phyloP scores from a whole-genome alignment of 2,113 vertebrate genomes.

The Odontesthes bonariensis region DNA sequence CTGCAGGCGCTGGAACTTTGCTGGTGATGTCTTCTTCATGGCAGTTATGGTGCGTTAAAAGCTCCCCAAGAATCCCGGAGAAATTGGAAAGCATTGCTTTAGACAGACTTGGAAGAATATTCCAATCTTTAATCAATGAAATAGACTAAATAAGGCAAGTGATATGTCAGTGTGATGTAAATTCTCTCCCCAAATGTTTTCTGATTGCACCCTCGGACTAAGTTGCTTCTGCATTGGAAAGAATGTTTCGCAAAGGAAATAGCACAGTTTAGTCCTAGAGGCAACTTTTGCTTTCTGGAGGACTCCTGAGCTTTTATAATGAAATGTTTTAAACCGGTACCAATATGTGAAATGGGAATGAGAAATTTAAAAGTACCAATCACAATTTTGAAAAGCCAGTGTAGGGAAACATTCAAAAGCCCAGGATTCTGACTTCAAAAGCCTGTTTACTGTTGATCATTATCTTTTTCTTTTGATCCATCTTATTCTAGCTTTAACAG shows the following conservation, averaged over 20 bases:
- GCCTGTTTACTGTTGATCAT: not conserved
- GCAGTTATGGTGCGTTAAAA: slow-evolving; percentile 8
- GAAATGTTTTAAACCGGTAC: not conserved
- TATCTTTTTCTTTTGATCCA: slow-evolving; percentile 11
- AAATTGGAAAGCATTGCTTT: slow-evolving; percentile 1
- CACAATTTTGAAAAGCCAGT: not conserved
- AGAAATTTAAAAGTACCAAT: not conserved
- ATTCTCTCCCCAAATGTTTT: slow-evolving; percentile 17
- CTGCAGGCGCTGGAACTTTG: slow-evolving; percentile 12
- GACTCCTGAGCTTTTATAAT: slow-evolving; percentile 1
- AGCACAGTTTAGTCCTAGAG: slow-evolving; percentile 15
- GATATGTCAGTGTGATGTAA: slow-evolving; percentile 10
- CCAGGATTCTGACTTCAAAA: not conserved
- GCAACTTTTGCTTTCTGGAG: slow-evolving; percentile 1
- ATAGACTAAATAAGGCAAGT: slow-evolving; percentile 7
- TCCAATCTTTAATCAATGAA: not conserved
- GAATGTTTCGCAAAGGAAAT: slow-evolving; percentile 26
- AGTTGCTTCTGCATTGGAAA: not conserved
- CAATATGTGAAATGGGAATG: not conserved
- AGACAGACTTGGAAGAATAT: slow-evolving; percentile 3
- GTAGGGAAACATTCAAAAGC: not conserved
- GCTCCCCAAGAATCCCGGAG: not conserved
- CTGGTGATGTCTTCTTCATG: slow-evolving; percentile 26
- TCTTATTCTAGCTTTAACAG: not conserved
- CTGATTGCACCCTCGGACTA: slow-evolving; percentile 15